These are phyloP conservation scores for Sphaerodactylus townsendi DNA, from an alignment of 2,113 vertebrate genomes.

Conservation along the genomic window DNA sequence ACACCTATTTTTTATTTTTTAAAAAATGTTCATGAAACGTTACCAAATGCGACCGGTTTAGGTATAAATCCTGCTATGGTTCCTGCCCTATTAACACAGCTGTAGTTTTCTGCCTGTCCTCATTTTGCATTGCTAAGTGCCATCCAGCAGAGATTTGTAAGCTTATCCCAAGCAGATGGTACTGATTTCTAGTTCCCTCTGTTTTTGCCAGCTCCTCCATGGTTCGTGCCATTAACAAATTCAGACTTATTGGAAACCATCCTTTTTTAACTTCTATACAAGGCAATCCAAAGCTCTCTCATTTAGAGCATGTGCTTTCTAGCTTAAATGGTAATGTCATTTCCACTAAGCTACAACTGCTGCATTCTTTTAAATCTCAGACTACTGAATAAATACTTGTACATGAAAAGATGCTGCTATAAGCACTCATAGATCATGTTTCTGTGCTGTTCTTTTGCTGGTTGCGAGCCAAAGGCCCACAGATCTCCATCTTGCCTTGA, in stretches of 20 bases:
- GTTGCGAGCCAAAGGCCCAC: too few species aligned
- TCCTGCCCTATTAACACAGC: background rate
- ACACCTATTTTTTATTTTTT: background rate
- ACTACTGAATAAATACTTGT: background rate
- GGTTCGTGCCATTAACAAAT: slow-evolving; percentile 41
- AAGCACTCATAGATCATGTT: background rate
- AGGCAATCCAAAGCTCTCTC: slow-evolving; percentile 42
- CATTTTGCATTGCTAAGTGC: background rate
- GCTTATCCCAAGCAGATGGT: slow-evolving; percentile 62
- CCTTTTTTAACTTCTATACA: slow-evolving; percentile 58
- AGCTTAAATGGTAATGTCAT: slow-evolving; percentile 2
- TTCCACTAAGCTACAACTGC: background rate
- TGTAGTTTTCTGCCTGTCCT: background rate
- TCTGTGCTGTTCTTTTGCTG: too few species aligned
- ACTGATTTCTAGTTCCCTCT: slow-evolving; percentile 21
- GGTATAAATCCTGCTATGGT: background rate
- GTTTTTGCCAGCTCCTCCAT: slow-evolving; percentile 41
- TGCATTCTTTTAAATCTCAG: background rate
- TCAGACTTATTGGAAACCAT: slow-evolving; percentile 44
- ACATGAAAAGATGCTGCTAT: background rate
- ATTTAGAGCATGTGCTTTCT: background rate
- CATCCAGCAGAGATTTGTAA: background rate
- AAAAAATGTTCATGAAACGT: too few species aligned
- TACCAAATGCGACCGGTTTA: too few species aligned
- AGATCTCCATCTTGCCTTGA: too few species aligned